Base-by-base conservation (phyloP, 2,888 invertebrate species). In the Actias luna region DNA sequence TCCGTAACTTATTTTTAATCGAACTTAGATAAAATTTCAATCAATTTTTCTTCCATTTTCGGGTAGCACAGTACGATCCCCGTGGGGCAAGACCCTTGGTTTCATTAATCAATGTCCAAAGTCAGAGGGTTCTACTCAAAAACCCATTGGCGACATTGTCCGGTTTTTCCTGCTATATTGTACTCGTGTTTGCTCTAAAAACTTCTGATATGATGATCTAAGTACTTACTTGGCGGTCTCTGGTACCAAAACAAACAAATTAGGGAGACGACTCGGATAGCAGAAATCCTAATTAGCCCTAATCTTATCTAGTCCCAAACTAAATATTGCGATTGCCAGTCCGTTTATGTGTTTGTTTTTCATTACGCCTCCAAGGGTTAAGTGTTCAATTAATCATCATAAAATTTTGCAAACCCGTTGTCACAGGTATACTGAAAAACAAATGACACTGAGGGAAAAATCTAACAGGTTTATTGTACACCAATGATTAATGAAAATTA, bases 71-170 rank as follows among this genome's bases (percentile, higher is more conserved):
- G 61, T 63, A 69, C 67, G 72, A 67, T 78, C 77, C 75, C 72
- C n/a, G 58, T 66, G 68, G 70, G 59, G 61, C 16, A 27, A 55
- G 64, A 65, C 66, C 69, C 67, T 71, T 63, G 65, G 64, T 66
- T 71, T 77, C 83, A 87, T 88, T 85, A 83, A 87, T 88, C 88
- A 84, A 73, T 71, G 82, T 83, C 83, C 70, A 66, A 78, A 80
- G 80, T 79, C 81, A 79, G 79, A 76, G 80, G 79, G 82, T 74
- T 77, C 76, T 77, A 82, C 82, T 87, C 85, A 87, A 89, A 88
- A 87, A 86, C 87, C 80, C 82, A 80, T 82, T 42, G 61, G 36
- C 39, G 18, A 5, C 31, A 58, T 58, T 61, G 57, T 58, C 55
- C 55, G 57, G 42, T 31, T 58, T 57, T 60, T 42, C 42, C 42